Evolutionary conservation across 2,888 invertebrate species (phyloP).

Genomic region (Eueremaeus valkanovi): DNA sequence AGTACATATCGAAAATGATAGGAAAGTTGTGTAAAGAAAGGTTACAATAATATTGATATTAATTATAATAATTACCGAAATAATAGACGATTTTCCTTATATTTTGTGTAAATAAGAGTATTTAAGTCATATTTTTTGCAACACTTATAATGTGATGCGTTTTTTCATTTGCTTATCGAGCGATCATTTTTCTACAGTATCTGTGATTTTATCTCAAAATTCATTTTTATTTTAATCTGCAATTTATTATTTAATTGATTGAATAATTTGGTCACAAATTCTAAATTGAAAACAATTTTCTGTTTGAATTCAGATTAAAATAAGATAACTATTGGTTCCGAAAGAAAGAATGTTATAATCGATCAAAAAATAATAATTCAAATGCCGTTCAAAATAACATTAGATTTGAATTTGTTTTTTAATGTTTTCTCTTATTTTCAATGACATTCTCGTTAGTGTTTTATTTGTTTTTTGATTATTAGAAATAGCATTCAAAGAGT

Average conservation of each 20-base stretch:
- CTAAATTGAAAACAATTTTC: neutral
- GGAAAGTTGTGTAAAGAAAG: neutral
- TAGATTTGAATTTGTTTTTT: neutral
- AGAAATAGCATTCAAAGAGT: too few species aligned
- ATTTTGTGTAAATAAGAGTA: neutral
- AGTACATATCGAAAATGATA: neutral
- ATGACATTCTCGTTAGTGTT: neutral
- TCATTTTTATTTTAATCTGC: neutral
- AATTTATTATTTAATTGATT: neutral
- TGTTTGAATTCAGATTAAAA: too few species aligned
- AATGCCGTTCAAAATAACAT: neutral
- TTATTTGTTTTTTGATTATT: neutral
- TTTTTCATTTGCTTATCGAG: neutral
- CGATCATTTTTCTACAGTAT: neutral
- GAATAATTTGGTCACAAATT: neutral
- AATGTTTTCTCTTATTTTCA: neutral
- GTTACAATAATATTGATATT: too few species aligned
- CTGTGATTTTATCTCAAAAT: constrained; percentile 6
- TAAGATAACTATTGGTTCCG: neutral
- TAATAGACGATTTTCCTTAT: neutral
- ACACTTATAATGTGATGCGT: neutral
- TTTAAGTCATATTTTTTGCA: neutral
- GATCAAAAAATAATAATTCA: neutral
- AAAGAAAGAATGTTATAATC: neutral
- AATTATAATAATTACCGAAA: neutral